Evolutionary conservation across 2,888 invertebrate species (phyloP).

Genomic region (Lomographa bimaculata): DNA sequence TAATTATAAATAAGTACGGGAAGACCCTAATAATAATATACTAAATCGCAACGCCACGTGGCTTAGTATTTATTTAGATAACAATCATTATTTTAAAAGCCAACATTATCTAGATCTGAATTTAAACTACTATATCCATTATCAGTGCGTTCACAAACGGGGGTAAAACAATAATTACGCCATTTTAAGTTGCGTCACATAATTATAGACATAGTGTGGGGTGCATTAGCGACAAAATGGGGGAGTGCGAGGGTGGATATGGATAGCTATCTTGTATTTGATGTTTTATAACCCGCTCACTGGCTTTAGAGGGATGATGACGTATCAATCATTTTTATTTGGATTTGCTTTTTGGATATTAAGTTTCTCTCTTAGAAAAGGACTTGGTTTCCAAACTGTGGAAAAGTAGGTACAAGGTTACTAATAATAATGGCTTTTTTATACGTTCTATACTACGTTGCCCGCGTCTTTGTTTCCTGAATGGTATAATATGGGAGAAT

Average conservation of each 20-base stretch:
- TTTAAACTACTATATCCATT: conserved; percentile 59
- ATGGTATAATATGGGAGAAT: too few relatives aligned
- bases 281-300: conserved; percentile 28
- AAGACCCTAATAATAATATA: too few relatives aligned
- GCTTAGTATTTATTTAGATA: not conserved
- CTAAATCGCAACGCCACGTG: too few relatives aligned
- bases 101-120: conserved; percentile 24
- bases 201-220: conserved; percentile 65
- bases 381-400: too few relatives aligned
- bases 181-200: conserved; percentile 71
- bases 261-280: conserved; percentile 36
- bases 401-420: too few relatives aligned
- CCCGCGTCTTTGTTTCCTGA: too few relatives aligned
- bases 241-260: conserved; percentile 37
- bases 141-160: conserved; percentile 53
- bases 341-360: too few relatives aligned
- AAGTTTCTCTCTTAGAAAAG: too few relatives aligned
- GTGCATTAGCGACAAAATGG: conserved; percentile 70
- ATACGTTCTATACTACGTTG: too few relatives aligned
- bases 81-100: conserved; percentile 9
- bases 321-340: not conserved
- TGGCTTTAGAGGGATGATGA: conserved; percentile 6
- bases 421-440: too few relatives aligned
- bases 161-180: conserved; percentile 73
- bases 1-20: too few relatives aligned